phyloP scores from a whole-genome alignment of 1,140 invertebrate genomes.

The Drosophila simulans region DNA sequence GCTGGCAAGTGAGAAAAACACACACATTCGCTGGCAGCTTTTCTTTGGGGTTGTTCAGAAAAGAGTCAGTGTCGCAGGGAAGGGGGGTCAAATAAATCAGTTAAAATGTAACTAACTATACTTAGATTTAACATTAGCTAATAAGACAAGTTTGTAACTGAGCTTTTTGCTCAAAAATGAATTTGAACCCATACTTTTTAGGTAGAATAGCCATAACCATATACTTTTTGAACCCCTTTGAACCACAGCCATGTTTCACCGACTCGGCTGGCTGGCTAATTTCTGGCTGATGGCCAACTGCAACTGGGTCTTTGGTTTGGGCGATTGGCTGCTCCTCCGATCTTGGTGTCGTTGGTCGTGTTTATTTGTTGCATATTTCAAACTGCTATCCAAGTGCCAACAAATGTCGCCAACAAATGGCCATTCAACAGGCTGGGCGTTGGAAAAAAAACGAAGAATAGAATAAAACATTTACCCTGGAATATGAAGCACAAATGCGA shows the following conservation, averaged over 20 bases:
- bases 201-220: too few relatives aligned
- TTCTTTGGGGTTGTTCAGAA: neutral
- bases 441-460: neutral
- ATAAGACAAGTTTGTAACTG: neutral
- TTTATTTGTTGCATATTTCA: conserved; percentile 75
- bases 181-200: neutral
- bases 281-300: conserved; percentile 58
- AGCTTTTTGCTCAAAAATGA: neutral
- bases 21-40: conserved; percentile 2
- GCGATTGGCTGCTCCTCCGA: conserved; percentile 22
- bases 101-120: too few relatives aligned
- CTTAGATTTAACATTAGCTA: too few relatives aligned
- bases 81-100: too few relatives aligned
- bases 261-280: conserved; percentile 51
- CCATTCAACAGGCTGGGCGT: conserved; percentile 29
- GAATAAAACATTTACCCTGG: neutral
- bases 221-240: too few relatives aligned
- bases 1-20: conserved; percentile 9
- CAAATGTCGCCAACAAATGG: conserved; percentile 51
- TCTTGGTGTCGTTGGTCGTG: conserved; percentile 30
- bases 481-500: conserved; percentile 3
- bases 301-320: conserved; percentile 16
- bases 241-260: neutral
- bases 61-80: neutral
- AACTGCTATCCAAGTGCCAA: conserved; percentile 41